A percentile compares a stretch with the other conserved stretches of the same genome.
Conservation (phyloP, 2,888 invertebrate genomes). For the Drosophila subsilvestris region DNA sequence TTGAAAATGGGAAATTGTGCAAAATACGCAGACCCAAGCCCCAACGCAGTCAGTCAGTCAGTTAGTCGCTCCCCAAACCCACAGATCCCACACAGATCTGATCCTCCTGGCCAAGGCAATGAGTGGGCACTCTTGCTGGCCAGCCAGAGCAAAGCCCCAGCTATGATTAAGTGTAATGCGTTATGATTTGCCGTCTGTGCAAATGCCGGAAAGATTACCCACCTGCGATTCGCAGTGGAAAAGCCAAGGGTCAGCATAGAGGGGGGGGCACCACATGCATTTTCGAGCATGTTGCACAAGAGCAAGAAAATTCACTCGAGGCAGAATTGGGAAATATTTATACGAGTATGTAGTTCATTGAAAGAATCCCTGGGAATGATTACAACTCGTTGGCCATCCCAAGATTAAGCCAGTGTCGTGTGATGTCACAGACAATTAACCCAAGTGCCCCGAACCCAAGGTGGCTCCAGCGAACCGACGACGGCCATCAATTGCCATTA, state of each 20-base stretch:
- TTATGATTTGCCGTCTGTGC: constrained; percentile 68
- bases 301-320: constrained; percentile 12
- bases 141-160: constrained; percentile 14
- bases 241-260: constrained; percentile 36
- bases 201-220: constrained; percentile 73
- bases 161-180: constrained; percentile 59
- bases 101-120: constrained; percentile 7
- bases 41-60: not conserved
- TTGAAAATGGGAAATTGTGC: constrained; percentile 75
- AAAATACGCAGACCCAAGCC: constrained; percentile 39
- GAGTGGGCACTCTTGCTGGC: constrained; percentile 38
- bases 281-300: constrained; percentile 35
- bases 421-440: constrained; percentile 39
- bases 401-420: constrained; percentile 6
- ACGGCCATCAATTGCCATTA: constrained; percentile 38
- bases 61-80: not conserved
- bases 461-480: constrained; percentile 35
- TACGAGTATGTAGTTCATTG: not conserved
- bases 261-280: constrained; percentile 14
- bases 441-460: constrained; percentile 19
- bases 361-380: not conserved
- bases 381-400: not conserved
- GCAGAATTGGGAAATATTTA: not conserved
- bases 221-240: constrained; percentile 50
- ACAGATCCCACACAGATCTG: constrained; percentile 1